These are phyloP conservation scores for Grantiella picta DNA, from an alignment of 2,113 vertebrate genomes.

Conservation along the genomic window DNA sequence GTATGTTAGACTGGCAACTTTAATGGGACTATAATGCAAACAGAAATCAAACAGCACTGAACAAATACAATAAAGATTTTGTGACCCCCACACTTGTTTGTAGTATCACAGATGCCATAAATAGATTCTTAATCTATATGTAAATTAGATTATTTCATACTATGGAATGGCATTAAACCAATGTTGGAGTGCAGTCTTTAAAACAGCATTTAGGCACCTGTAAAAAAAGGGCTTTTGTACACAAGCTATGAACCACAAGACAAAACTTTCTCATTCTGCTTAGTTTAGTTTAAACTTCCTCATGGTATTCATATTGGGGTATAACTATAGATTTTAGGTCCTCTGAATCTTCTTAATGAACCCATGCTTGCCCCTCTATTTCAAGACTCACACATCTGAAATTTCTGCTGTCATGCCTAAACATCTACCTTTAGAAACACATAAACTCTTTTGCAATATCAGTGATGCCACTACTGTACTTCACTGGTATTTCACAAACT, in stretches of 20 bases:
- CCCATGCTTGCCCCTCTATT: neutral
- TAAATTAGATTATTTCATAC: neutral
- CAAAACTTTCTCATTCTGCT: neutral
- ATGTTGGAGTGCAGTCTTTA: neutral
- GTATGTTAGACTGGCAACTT: neutral
- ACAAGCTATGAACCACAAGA: neutral
- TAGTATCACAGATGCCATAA: neutral
- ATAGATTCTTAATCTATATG: slow-evolving; percentile 1
- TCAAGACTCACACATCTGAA: neutral
- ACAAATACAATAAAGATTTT: neutral
- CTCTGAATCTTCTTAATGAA: neutral
- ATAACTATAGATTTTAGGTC: neutral
- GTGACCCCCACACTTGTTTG: neutral
- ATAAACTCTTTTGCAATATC: neutral
- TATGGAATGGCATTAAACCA: neutral
- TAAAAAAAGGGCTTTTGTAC: neutral
- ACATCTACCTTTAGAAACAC: neutral
- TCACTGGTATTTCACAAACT: neutral
- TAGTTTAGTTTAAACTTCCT: neutral
- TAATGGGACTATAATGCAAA: neutral
- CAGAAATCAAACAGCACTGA: neutral
- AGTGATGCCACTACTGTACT: neutral
- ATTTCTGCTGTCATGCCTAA: neutral
- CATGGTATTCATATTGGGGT: neutral
- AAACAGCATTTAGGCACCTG: neutral